Evolutionary conservation across 2,888 invertebrate species (phyloP), one percentile per base, ranked within the genome.

Genomic region (Hermodice carunculata): DNA sequence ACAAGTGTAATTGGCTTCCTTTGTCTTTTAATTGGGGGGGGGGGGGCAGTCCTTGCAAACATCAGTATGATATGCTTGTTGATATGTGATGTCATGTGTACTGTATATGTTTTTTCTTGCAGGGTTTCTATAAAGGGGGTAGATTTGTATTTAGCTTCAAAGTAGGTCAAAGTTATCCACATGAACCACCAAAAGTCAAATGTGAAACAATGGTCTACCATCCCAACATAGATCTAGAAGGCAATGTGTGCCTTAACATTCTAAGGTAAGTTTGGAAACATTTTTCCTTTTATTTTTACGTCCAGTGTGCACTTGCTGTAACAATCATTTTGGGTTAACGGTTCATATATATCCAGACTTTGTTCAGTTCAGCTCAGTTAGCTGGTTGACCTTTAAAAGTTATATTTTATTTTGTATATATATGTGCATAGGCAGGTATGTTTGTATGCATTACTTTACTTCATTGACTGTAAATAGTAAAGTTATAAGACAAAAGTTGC

Each of bases 101-200:
- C n/a, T n/a, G n/a, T n/a, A 42, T 91, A 85, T 83, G 83, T 46
- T 54, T 60, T 59, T 54, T 53, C 26, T 77, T 76, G 42, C 78
- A 91, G 91, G 97, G 97, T 59, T 97, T 96, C 87, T 98, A 98
- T 87, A 91, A 93, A 89, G 93, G 93, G 46, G 98, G 98, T 66
- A 89, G 93, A 85, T 98, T 98, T 88, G 90, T 93, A 78, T 98
- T 98, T 90, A 96, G 94, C 88, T 98, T 98, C 89, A 95, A 94
- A 90, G 94, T 98, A 84, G 96, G 96, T 77, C 95, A 95, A 82
- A 96, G 94, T 87, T 98, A 98, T 88, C 98, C 98, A 32, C 98
- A 98, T 83, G 97, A 98, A 87, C 96, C 98, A 48, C 98, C 98
- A 24, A 98, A 98, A 89, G 98, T 98, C 34, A 98, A 98, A 88